Evolutionary conservation across 2,888 invertebrate genomes (phyloP).

Genomic region (Marasmarcha lunaedactyla): DNA sequence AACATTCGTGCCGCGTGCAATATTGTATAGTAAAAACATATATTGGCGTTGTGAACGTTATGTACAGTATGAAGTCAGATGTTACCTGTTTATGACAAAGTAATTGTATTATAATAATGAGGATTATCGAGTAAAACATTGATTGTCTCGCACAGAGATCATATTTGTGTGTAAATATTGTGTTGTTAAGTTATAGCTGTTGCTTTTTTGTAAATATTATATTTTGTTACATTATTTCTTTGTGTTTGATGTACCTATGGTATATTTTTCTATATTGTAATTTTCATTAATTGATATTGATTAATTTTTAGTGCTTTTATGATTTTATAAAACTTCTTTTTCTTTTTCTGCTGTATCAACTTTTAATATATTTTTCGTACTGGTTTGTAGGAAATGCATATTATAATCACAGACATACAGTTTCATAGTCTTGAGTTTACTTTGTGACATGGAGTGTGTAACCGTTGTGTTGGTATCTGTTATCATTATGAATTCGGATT

Average conservation of each 20-base stretch:
- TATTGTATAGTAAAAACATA: constrained; percentile 65
- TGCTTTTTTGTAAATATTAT: constrained; percentile 63
- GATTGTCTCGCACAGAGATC: constrained; percentile 36
- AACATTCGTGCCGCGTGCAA: constrained; percentile 65
- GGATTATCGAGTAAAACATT: constrained; percentile 31
- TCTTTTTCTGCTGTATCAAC: constrained; percentile 21
- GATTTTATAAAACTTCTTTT: no score
- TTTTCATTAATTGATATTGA: constrained; percentile 38
- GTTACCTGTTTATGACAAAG: constrained; percentile 69
- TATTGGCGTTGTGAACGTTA: constrained; percentile 69
- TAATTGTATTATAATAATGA: constrained; percentile 58
- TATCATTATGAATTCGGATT: background rate
- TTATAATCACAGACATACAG: background rate
- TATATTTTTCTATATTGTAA: constrained; percentile 31
- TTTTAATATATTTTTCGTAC: constrained; percentile 12
- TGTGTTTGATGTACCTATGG: constrained; percentile 43
- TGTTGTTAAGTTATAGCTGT: constrained; percentile 65
- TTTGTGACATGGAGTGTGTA: no score
- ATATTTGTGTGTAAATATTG: constrained; percentile 54
- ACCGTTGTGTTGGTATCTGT: background rate
- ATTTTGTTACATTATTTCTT: constrained; percentile 48
- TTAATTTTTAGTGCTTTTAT: constrained; percentile 32
- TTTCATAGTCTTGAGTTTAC: background rate
- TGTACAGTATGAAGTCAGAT: constrained; percentile 68
- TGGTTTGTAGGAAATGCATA: background rate